Base-by-base conservation (phyloP, 92 coral and sea anemone species). In the Porites lobata region DNA sequence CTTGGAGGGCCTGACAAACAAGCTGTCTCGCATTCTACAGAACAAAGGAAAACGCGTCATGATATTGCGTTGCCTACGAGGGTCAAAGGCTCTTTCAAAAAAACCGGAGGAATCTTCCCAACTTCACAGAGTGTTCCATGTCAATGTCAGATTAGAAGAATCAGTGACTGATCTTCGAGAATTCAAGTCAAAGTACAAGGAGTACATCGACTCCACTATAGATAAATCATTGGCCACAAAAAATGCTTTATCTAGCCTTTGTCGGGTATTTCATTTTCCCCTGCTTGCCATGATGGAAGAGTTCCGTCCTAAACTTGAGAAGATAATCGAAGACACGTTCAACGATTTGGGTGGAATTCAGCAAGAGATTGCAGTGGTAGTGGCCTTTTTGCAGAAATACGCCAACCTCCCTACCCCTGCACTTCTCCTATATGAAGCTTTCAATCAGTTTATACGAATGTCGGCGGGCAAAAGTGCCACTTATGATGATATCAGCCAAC, bases 181-280 rank as follows among this genome's bases (percentile, higher is more conserved):
- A 77, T 96, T 96, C 72, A 83, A 92, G 72, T 70, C 90, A 2
- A 96, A 96, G 85, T 94, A 90, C 87, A 92, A 87, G 24, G 98
- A 87, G 59, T 90, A 90, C 85, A 88, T 94, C 47, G 93, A 63
- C 47, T 38, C 0, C 0, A 43, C 61, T 19, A 69, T 81, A 14
- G 58, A 81, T 22, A 22, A 52, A 4, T 21, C 85, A 14, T 7
- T 81, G 18, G 52, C 20, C 50, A 76, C 18, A 1, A 76, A 83
- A 69, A 58, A 63, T 13, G 74, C 50, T 6, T 8, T 72, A 18
- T 53, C 80, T 1, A 82, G 91, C 50, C 94, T 90, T 24, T 77
- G 93, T 29, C 94, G 98, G 68, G 98, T 96, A n/a, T 96, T 96
- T 70, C 98, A 96, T 72, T 96, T 96, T 62, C 98, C 98, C 13